Percentiles rank a stretch among this genome's conserved stretches.
Conservation (phyloP, 2,797 vertebrate genomes). For the Echeneis naucrates region DNA sequence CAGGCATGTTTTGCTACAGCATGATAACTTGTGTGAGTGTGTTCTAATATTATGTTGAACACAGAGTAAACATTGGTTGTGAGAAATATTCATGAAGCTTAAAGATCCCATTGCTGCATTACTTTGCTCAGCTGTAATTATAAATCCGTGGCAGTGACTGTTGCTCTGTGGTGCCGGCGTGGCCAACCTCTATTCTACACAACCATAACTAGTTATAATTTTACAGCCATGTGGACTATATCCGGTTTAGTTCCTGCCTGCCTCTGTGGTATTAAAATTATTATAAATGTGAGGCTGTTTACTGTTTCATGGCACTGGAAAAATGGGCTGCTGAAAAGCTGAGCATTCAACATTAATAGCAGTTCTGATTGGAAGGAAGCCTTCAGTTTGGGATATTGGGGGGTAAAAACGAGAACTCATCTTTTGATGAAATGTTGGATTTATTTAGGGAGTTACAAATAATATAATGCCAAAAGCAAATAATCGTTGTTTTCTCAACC, state of each 20-base stretch:
- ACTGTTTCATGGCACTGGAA: constrained; percentile 49
- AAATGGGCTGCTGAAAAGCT: constrained; percentile 46
- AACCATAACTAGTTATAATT: constrained; percentile 1
- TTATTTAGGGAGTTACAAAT: not conserved
- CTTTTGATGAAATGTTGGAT: not conserved
- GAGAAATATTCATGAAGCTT: constrained; percentile 5
- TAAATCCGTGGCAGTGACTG: not conserved
- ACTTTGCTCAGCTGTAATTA: not conserved
- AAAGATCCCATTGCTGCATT: not conserved
- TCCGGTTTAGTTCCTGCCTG: constrained; percentile 5
- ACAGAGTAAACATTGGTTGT: not conserved
- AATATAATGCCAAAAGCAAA: not conserved
- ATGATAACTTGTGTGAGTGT: not conserved
- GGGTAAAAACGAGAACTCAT: not conserved
- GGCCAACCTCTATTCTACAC: not conserved
- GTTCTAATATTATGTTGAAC: not conserved
- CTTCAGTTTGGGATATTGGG: constrained; percentile 14
- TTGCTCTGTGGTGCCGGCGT: not conserved
- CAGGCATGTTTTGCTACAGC: not conserved
- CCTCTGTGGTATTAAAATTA: constrained; percentile 26
- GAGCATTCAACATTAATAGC: constrained; percentile 50
- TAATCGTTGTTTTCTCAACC: not conserved
- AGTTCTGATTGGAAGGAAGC: constrained; percentile 33
- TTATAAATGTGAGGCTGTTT: constrained; percentile 35
- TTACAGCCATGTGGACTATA: not conserved